These are phyloP conservation scores for Sphaeramia orbicularis DNA, from an alignment of 2,797 vertebrate species.

Conservation along the genomic window DNA sequence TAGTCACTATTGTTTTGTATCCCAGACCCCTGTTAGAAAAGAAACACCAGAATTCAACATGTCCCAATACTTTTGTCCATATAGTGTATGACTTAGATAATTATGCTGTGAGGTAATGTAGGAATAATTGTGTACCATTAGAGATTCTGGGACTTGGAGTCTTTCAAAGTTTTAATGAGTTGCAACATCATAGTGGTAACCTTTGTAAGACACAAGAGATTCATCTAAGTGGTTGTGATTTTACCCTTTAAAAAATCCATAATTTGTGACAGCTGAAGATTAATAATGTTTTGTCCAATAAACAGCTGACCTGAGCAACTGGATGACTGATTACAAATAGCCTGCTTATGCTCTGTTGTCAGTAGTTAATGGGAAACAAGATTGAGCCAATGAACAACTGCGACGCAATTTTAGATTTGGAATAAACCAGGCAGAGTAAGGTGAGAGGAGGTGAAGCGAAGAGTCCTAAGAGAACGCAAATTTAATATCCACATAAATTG, in stretches of 20 bases:
- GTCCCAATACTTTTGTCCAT: too few species aligned
- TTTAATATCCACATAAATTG: slow-evolving; percentile 42
- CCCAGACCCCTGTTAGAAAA: too few species aligned
- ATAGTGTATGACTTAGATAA: too few species aligned
- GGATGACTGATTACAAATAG: slow-evolving; percentile 70
- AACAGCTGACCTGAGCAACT: slow-evolving; percentile 64
- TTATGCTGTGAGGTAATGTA: too few species aligned
- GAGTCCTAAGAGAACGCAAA: slow-evolving; percentile 36
- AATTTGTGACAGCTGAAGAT: slow-evolving; percentile 70
- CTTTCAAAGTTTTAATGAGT: slow-evolving; percentile 28
- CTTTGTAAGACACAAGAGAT: slow-evolving; percentile 53
- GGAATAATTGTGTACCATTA: too few species aligned
- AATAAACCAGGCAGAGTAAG: slow-evolving; percentile 29
- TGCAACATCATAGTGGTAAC: slow-evolving; percentile 37
- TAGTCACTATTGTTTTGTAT: too few species aligned
- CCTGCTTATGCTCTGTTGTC: slow-evolving; percentile 58
- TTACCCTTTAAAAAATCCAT: slow-evolving; percentile 68
- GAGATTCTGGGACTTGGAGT: neutral
- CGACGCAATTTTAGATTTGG: slow-evolving; percentile 31
- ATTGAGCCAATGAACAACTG: slow-evolving; percentile 31
- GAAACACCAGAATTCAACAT: too few species aligned
- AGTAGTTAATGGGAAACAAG: slow-evolving; percentile 52
- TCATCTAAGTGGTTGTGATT: slow-evolving; percentile 35
- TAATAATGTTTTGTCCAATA: slow-evolving; percentile 68
- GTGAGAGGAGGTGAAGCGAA: slow-evolving; percentile 40